Base-by-base conservation (phyloP, 2,888 invertebrate genomes). In the Aphidius colemani region DNA sequence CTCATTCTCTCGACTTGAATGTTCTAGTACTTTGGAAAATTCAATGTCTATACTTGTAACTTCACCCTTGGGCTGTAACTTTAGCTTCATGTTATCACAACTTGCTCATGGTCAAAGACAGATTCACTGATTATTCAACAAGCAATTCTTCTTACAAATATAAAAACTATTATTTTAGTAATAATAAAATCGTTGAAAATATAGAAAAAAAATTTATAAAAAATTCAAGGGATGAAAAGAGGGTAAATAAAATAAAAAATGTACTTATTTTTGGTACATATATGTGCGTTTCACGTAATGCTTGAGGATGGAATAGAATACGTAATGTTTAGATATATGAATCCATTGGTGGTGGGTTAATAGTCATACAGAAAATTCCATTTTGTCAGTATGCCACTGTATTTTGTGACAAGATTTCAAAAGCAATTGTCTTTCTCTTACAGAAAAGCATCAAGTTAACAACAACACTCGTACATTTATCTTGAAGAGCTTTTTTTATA, bases 351-450 rank as follows among this genome's bases (percentile, higher is more conserved):
- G 61, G 69, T 65, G 70, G 71, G 69, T 70, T 74, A 72, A 73
- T 70, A 69, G 70, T 72, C 71, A 73, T 70, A 71, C 71, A 70
- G 67, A 30, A 30, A 30, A 30, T 71, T 68, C 69, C 68, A 71
- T 72, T 68, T 71, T 69, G 70, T 69, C 63, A 68, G 66, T 68
- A 66, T 69, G 67, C 69, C 64, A 65, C 66, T 68, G 71, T 70
- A 66, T 69, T 30, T 69, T 72, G 69, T 70, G 72, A 73, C 74
- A 69, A 74, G 71, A 74, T 74, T 74, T 70, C 68, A 59, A 30
- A 69, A 72, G 68, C 68, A 67, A 71, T 70, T 64, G 30, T 30
- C 30, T 30, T 30, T 30, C 30, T 1, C 5, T 30, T 30, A 30
- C 30, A 30, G 30, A 5, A 18, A 30, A 30, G 30, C 30, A 30